These are phyloP conservation scores for Aplocera efformata DNA, from an alignment of 2,888 invertebrate genomes.

Conservation along the genomic window DNA sequence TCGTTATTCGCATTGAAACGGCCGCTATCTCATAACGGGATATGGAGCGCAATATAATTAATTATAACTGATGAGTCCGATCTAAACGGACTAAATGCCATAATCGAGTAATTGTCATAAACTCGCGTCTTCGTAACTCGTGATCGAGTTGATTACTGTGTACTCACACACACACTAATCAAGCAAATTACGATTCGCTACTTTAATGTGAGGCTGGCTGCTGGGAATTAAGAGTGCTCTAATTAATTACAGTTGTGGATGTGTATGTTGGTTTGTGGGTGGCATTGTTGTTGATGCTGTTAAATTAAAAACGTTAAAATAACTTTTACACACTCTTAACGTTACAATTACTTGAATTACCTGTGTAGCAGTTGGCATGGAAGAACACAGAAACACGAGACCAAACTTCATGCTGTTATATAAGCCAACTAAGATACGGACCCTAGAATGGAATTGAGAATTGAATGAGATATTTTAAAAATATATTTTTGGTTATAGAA, in stretches of 20 bases:
- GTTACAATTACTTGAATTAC: no score
- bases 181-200: conserved; percentile 12
- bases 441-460: no score
- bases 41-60: conserved; percentile 63
- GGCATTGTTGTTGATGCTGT: no score
- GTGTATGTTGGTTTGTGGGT: conserved; percentile 7
- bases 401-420: no score
- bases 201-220: conserved; percentile 5
- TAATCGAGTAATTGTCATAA: conserved; percentile 64
- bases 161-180: conserved; percentile 10
- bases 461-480: no score
- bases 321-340: no score
- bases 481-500: no score
- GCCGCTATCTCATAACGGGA: conserved; percentile 1
- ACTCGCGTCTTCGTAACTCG: conserved; percentile 19
- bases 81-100: conserved; percentile 34
- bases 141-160: background rate
- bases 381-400: no score
- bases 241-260: conserved; percentile 7
- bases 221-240: conserved; percentile 3
- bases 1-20: background rate
- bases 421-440: no score
- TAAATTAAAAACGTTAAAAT: no score
- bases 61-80: conserved; percentile 63
- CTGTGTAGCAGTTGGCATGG: no score